Evolutionary conservation across 2,113 vertebrate genomes (phyloP), one percentile per base, ranked within the genome.

Genomic region (Istiophorus platypterus): DNA sequence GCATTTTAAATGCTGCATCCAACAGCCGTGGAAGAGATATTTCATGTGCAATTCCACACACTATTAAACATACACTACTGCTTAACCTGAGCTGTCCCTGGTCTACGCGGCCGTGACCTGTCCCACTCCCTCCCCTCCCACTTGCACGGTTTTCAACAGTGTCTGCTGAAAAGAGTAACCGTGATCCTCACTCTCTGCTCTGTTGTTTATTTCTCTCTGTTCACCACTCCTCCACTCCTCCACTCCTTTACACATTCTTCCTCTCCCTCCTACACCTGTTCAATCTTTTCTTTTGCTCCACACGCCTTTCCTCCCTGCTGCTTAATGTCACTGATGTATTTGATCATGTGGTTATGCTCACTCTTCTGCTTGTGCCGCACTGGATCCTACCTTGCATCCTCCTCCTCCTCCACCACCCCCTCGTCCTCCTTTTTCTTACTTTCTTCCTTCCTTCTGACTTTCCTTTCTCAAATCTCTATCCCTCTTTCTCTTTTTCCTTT

Each of bases 191-290:
- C 83, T 86, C 86, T 91, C 72, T 93, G 88, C 88, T 92, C 89
- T 91, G 88, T 86, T 92, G 80, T 92, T 92, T 91, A 90, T 92
- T 88, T 93, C 92, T 92, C 88, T 93, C 90, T 93, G 67, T 81
- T 88, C 81, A 85, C 77, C 91, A 81, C 82, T 88, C 87, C 90
- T 92, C 72, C 79, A 81, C 82, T 88, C 87, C 90, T 92, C 72
- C 79, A 56, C 79, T 86, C 75, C 84, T 64, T 77, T 31, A 80
- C 87, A 84, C 85, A 76, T 86, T 72, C 72, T 52, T 85, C 82
- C 80, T 84, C 64, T 82, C 69, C 29, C 79, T 71, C 71, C 54
- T 78, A 7, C 73, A 69, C 75, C 85, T 84, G 57, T 80, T 75
- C 88, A 81, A 87, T 45, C 76, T 68, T 89, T 72, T 86, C 69